phyloP scores from a whole-genome alignment of 2,797 vertebrate genomes.

The Tragelaphus eurycerus region DNA sequence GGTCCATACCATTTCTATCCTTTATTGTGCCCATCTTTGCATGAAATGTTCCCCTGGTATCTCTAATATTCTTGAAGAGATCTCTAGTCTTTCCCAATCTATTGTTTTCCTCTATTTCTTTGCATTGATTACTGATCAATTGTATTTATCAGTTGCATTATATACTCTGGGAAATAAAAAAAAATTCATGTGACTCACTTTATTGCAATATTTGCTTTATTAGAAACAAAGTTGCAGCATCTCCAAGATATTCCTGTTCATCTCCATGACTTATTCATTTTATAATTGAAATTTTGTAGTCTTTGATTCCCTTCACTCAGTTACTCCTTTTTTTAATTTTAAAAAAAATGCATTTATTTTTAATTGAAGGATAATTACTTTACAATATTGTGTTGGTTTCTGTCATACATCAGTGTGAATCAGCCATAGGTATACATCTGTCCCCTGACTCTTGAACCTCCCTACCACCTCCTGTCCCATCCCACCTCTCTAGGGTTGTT shows the following conservation, averaged over 20 bases:
- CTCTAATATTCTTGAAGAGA: background rate
- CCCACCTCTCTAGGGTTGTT: background rate
- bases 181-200: background rate
- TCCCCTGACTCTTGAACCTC: background rate
- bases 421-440: background rate
- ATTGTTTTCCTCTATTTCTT: background rate
- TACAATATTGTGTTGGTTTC: background rate
- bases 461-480: background rate
- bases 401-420: accelerated
- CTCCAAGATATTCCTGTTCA: background rate
- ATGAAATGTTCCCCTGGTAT: background rate
- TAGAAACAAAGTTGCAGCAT: background rate
- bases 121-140: background rate
- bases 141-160: background rate
- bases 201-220: background rate
- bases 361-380: background rate
- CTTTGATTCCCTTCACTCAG: background rate
- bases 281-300: background rate
- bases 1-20: background rate
- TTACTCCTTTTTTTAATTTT: background rate
- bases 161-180: background rate
- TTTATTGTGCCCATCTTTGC: background rate
- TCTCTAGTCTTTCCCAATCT: background rate
- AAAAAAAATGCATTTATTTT: background rate
- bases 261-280: background rate